Percentiles rank a stretch among this genome's conserved stretches.
These are phyloP conservation scores for human DNA, from an alignment of 2,113 vertebrate species.

Conservation along the genomic window DNA sequence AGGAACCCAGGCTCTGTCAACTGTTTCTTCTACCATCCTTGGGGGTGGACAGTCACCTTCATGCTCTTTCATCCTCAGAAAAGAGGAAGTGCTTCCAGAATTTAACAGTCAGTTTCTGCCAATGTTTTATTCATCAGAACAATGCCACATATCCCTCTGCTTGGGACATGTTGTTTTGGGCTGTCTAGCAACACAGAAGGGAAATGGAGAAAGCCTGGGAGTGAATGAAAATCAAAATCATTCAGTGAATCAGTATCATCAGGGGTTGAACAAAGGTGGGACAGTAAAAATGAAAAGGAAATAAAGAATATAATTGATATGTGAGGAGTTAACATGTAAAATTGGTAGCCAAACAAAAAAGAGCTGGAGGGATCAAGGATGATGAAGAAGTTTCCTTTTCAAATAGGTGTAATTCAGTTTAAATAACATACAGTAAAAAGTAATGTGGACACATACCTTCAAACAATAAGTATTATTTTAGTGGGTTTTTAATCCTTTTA, in stretches of 20 bases:
- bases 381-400: background rate
- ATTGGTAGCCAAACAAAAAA: background rate
- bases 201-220: background rate
- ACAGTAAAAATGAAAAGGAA: background rate
- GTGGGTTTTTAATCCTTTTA: background rate
- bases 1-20: background rate
- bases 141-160: no score
- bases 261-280: rapidly evolving
- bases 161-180: background rate
- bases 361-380: background rate
- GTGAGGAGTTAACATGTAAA: background rate
- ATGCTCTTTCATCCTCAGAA: background rate
- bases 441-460: background rate
- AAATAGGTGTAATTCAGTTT: background rate
- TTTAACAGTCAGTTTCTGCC: background rate
- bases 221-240: background rate
- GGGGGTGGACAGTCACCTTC: no score
- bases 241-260: background rate
- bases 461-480: background rate
- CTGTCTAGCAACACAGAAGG: background rate
- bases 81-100: background rate
- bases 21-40: background rate
- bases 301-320: background rate
- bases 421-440: background rate
- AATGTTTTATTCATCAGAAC: background rate